phyloP scores from a whole-genome alignment of 2,888 invertebrate genomes.

The Epistrophella euchroma region DNA sequence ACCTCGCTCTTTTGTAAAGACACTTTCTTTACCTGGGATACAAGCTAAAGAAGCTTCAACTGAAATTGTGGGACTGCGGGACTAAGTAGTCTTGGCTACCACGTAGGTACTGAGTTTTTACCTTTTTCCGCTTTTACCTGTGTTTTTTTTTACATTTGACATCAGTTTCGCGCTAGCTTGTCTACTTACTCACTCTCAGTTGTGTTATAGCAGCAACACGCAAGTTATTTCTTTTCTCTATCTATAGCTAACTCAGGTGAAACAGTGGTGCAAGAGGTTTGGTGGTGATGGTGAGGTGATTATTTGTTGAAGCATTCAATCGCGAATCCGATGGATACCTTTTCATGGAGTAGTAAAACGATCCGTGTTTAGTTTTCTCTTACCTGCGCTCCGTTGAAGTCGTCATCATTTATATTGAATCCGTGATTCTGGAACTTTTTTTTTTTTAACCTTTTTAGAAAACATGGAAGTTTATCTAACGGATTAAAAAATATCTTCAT shows the following conservation, averaged over 20 bases:
- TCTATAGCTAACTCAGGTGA: conserved; percentile 2
- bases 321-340: conserved; percentile 70
- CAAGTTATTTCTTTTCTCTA: conserved; percentile 57
- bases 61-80: neutral
- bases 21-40: conserved; percentile 62
- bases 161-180: conserved; percentile 8
- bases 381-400: conserved; percentile 68
- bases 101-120: conserved; percentile 45
- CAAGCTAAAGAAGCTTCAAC: conserved; percentile 11
- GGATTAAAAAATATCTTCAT: conserved; percentile 24
- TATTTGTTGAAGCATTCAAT: conserved; percentile 75
- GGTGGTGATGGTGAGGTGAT: conserved; percentile 56
- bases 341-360: conserved; percentile 66
- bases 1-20: conserved; percentile 47
- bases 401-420: conserved; percentile 30
- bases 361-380: conserved; percentile 74
- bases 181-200: conserved; percentile 30
- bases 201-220: conserved; percentile 44
- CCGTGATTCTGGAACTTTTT: neutral
- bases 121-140: conserved; percentile 65
- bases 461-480: conserved; percentile 36
- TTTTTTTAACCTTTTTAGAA: conserved; percentile 17
- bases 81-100: conserved; percentile 19
- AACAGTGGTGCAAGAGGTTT: conserved; percentile 34
- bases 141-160: conserved; percentile 9